Evolutionary conservation across 2,888 invertebrate genomes (phyloP).

Genomic region (Ochropacha duplaris): DNA sequence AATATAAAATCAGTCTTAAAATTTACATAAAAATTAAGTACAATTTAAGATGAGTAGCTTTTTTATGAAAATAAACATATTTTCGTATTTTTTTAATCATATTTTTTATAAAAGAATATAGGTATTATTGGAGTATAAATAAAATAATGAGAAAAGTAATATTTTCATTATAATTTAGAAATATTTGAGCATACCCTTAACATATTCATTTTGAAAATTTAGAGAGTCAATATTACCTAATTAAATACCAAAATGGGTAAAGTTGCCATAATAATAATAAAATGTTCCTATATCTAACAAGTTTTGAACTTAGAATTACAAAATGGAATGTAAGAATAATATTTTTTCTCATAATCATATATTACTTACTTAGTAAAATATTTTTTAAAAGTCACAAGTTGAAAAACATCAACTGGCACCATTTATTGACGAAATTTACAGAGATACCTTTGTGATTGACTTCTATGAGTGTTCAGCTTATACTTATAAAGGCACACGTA

Average conservation of each 20-base stretch:
- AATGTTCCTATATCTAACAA: background rate
- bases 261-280: background rate
- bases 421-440: too few relatives aligned
- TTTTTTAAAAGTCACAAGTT: background rate
- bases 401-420: too few relatives aligned
- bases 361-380: background rate
- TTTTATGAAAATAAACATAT: background rate
- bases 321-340: conserved; percentile 49
- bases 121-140: background rate
- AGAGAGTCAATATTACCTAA: background rate
- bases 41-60: conserved; percentile 10
- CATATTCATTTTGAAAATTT: background rate
- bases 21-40: conserved; percentile 36
- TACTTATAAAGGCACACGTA: conserved; percentile 53
- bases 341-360: background rate
- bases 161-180: background rate
- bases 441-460: background rate
- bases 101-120: background rate
- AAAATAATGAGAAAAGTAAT: background rate
- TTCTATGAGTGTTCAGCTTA: conserved; percentile 18
- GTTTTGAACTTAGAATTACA: conserved; percentile 28
- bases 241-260: background rate
- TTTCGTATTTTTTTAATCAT: background rate
- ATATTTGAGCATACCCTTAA: background rate
- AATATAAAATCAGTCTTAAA: conserved; percentile 57